A percentile compares a stretch with the other conserved stretches of the same genome.
Evolutionary conservation across 2,113 vertebrate species (phyloP).

Genomic region (Paraplagusia blochii): DNA sequence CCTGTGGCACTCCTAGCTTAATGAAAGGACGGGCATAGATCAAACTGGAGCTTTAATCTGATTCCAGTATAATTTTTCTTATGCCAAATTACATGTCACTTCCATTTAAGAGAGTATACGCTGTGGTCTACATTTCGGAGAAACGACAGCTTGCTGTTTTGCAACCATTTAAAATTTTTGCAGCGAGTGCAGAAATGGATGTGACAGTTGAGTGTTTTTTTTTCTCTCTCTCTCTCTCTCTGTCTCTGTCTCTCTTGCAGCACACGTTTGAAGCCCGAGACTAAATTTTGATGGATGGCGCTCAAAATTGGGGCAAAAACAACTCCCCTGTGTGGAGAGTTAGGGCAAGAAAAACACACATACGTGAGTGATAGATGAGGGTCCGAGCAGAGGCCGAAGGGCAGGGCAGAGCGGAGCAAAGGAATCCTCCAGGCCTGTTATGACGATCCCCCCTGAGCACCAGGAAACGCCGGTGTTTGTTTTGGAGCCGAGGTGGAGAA

Average conservation of each 20-base stretch:
- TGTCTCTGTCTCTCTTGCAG: slow-evolving; percentile 13
- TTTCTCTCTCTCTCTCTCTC: too few species aligned
- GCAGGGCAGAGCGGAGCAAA: slow-evolving; percentile 38
- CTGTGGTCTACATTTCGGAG: slow-evolving; percentile 19
- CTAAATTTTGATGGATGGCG: slow-evolving; percentile 40
- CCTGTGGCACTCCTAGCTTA: not conserved
- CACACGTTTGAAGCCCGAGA: slow-evolving; percentile 2
- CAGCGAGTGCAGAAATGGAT: slow-evolving; percentile 24
- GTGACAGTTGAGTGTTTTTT: slow-evolving; percentile 27
- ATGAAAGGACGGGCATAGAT: slow-evolving; percentile 1
- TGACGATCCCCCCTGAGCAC: slow-evolving; percentile 26
- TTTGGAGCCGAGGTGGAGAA: slow-evolving; percentile 38
- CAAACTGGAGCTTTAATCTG: slow-evolving; percentile 23
- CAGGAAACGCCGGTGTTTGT: slow-evolving; percentile 59
- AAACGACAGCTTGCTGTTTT: slow-evolving; percentile 43
- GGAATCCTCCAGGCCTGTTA: slow-evolving; percentile 37
- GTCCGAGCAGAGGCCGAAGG: slow-evolving; percentile 58
- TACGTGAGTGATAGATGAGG: slow-evolving; percentile 58
- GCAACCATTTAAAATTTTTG: slow-evolving; percentile 40
- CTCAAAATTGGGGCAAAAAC: slow-evolving; percentile 42
- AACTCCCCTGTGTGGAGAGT: slow-evolving; percentile 35
- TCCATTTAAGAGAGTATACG: slow-evolving; percentile 3
- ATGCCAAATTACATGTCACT: slow-evolving; percentile 22
- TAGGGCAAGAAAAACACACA: slow-evolving; percentile 51
- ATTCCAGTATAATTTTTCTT: slow-evolving; percentile 29